These are phyloP conservation scores for Poecilia velifera DNA, from an alignment of 2,797 vertebrate genomes.

Conservation along the genomic window DNA sequence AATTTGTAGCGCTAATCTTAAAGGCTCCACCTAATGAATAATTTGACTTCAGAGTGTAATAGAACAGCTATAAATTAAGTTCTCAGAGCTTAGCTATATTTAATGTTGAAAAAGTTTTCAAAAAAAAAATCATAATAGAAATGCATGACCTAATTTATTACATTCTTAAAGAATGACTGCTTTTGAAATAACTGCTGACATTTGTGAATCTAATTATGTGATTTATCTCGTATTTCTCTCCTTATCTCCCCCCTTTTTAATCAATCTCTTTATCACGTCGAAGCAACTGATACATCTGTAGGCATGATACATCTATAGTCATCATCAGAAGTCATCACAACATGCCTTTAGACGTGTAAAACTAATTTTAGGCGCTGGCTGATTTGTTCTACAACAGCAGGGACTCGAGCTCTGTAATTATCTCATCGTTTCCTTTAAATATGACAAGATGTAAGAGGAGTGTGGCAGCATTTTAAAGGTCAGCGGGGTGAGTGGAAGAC, in stretches of 20 bases:
- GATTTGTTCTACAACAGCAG: constrained; percentile 43
- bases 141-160: neutral
- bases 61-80: neutral
- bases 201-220: neutral
- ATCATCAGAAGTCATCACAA: constrained; percentile 3
- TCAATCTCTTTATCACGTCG: neutral
- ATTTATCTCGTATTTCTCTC: constrained; percentile 2
- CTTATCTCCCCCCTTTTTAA: neutral
- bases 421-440: constrained; percentile 52
- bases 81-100: constrained; percentile 1
- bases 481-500: constrained; percentile 24
- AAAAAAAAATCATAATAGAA: neutral
- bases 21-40: neutral
- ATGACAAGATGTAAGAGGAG: constrained; percentile 32
- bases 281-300: neutral
- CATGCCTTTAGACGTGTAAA: constrained; percentile 2
- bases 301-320: neutral
- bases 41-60: neutral
- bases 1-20: constrained; percentile 3
- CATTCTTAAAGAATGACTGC: neutral
- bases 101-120: neutral
- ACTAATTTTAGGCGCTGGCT: constrained; percentile 36
- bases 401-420: constrained; percentile 35
- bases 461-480: constrained; percentile 12
- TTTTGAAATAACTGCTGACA: neutral